Conservation (phyloP, 1,140 invertebrate species). For the Drosophila elegans region DNA sequence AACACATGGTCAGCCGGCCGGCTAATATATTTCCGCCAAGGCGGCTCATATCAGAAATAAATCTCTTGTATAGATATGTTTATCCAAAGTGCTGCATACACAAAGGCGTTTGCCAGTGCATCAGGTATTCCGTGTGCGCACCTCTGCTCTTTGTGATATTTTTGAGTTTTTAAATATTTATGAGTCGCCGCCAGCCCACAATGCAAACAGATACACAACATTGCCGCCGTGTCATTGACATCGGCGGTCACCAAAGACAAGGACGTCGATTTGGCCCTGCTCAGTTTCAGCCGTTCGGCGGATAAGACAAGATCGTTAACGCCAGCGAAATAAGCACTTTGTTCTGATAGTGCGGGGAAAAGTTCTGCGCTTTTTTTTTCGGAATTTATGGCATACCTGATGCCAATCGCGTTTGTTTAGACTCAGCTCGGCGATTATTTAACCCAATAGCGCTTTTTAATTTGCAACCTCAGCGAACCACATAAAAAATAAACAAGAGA, state of each 20-base stretch:
- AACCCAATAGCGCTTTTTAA: conserved; percentile 64
- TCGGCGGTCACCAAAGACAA: conserved; percentile 3
- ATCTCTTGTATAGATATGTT: not conserved
- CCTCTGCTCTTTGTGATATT: not conserved
- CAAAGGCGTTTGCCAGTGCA: conserved; percentile 24
- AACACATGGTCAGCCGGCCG: conserved; percentile 44
- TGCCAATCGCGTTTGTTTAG: conserved; percentile 62
- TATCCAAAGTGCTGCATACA: conserved; percentile 29
- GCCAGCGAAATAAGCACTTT: conserved; percentile 19
- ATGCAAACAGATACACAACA: conserved; percentile 12
- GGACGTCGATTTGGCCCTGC: not conserved
- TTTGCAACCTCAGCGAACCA: conserved; percentile 75
- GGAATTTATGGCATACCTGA: conserved; percentile 47
- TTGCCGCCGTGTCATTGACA: conserved; percentile 35
- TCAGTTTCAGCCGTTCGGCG: conserved; percentile 6
- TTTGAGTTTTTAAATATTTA: conserved; percentile 31
- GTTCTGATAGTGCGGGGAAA: not conserved
- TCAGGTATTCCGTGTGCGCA: conserved; percentile 23
- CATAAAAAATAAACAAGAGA: conserved; percentile 74
- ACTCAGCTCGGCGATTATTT: conserved; percentile 56
- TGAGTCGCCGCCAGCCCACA: conserved; percentile 18
- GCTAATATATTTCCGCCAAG: conserved; percentile 12
- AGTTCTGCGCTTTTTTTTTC: conserved; percentile 3
- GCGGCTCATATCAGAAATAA: conserved; percentile 2
- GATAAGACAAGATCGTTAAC: conserved; percentile 11